A percentile compares a stretch with the other conserved stretches of the same genome.
phyloP scores from a whole-genome alignment of 2,888 invertebrate genomes.

The Eilema griseolum region DNA sequence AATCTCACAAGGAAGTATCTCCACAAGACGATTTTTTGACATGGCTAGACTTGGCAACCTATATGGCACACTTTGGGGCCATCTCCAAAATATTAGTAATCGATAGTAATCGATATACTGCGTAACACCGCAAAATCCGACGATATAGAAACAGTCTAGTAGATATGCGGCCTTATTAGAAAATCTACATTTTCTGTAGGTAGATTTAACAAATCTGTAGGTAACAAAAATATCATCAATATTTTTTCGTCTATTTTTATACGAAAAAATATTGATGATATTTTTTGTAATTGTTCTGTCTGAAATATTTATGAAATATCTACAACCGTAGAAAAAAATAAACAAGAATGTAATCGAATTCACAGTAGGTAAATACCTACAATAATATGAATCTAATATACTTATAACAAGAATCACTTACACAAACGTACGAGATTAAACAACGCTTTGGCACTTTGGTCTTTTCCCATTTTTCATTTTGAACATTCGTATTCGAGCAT shows the following conservation, averaged over 20 bases:
- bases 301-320: constrained; percentile 14
- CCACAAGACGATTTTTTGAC: not conserved
- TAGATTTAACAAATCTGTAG: not conserved
- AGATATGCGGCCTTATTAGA: not conserved
- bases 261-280: not conserved
- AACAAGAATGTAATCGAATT: constrained; percentile 27
- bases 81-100: too few relatives aligned
- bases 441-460: constrained; percentile 81
- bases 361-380: constrained; percentile 13
- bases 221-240: too few relatives aligned
- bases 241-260: too few relatives aligned
- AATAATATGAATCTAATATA: constrained; percentile 48
- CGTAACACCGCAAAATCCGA: not conserved
- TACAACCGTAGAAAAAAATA: not conserved
- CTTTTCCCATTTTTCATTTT: constrained; percentile 51
- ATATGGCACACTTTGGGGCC: not conserved
- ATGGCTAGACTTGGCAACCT: not conserved
- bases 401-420: constrained; percentile 50
- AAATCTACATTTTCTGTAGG: not conserved
- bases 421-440: constrained; percentile 56
- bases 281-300: constrained; percentile 2
- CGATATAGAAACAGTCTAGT: not conserved
- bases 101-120: not conserved
- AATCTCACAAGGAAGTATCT: not conserved
- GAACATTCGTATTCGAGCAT: constrained; percentile 44